Percentiles rank a stretch among this genome's conserved stretches.
Evolutionary conservation across 1,140 invertebrate species (phyloP).

Genomic region (Megalopta genalis): DNA sequence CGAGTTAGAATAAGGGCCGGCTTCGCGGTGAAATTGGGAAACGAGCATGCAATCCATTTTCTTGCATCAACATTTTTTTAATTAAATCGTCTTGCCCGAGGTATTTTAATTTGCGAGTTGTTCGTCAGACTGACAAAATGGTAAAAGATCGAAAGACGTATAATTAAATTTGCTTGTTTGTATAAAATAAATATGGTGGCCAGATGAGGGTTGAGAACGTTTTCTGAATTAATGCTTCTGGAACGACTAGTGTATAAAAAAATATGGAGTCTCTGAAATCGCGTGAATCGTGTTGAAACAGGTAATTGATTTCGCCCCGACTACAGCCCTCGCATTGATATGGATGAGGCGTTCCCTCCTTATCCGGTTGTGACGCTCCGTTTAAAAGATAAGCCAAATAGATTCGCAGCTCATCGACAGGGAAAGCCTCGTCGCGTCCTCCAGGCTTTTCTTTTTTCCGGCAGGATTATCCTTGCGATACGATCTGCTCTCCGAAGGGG

Average conservation of each 20-base stretch:
- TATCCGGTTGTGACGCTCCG: slow-evolving; percentile 41
- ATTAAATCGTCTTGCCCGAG: too few species aligned
- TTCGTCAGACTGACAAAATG: background rate
- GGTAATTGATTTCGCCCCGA: background rate
- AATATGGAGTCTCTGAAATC: background rate
- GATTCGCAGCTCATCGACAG: slow-evolving; percentile 52
- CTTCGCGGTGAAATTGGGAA: too few species aligned
- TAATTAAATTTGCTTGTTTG: too few species aligned
- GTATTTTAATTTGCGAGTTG: background rate
- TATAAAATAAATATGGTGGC: too few species aligned
- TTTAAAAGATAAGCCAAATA: slow-evolving; percentile 64
- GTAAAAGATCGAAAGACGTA: too few species aligned
- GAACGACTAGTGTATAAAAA: background rate
- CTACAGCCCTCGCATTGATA: slow-evolving; percentile 53
- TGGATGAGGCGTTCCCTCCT: slow-evolving; percentile 51
- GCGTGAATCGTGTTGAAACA: background rate
- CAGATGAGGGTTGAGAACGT: too few species aligned
- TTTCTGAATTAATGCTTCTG: too few species aligned
- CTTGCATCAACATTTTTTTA: too few species aligned
- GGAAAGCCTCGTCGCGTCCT: background rate
- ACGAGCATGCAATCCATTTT: too few species aligned
- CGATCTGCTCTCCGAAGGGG: background rate
- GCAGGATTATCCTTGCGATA: slow-evolving; percentile 13
- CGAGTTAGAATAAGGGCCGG: too few species aligned
- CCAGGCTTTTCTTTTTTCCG: background rate